A percentile compares a stretch with the other conserved stretches of the same genome.
These are phyloP conservation scores for Achatina immaculata DNA, from an alignment of 1,140 invertebrate species.

Conservation along the genomic window DNA sequence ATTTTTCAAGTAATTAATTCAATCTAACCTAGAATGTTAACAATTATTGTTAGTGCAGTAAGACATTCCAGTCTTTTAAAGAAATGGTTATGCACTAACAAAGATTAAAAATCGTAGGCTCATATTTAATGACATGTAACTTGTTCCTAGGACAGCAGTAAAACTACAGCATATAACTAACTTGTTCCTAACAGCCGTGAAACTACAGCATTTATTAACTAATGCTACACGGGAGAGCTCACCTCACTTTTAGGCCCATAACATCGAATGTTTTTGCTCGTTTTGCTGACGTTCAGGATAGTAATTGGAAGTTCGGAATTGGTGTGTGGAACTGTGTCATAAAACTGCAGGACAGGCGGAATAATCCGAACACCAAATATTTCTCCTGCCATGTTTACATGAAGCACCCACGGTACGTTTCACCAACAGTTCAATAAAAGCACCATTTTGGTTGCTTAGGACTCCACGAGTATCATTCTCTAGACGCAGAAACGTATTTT, in stretches of 20 bases:
- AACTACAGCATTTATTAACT: no score
- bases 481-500: slow-evolving; percentile 24
- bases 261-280: slow-evolving; percentile 64
- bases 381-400: slow-evolving; percentile 63
- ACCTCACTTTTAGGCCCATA: slow-evolving; percentile 68
- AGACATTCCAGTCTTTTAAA: no score
- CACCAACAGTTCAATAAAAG: background rate
- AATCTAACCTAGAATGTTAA: no score
- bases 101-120: no score
- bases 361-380: slow-evolving; percentile 64
- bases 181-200: no score
- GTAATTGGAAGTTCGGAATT: slow-evolving; percentile 60
- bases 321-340: slow-evolving; percentile 59
- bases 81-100: no score
- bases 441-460: slow-evolving; percentile 54
- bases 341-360: slow-evolving; percentile 63
- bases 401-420: background rate
- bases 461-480: slow-evolving; percentile 31
- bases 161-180: no score
- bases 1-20: no score
- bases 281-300: slow-evolving; percentile 67
- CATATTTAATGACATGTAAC: no score
- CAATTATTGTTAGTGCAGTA: no score
- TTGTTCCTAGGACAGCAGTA: no score
- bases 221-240: no score